Evolutionary conservation across 1,140 invertebrate species (phyloP).

Genomic region (Leptopilina clavipes): DNA sequence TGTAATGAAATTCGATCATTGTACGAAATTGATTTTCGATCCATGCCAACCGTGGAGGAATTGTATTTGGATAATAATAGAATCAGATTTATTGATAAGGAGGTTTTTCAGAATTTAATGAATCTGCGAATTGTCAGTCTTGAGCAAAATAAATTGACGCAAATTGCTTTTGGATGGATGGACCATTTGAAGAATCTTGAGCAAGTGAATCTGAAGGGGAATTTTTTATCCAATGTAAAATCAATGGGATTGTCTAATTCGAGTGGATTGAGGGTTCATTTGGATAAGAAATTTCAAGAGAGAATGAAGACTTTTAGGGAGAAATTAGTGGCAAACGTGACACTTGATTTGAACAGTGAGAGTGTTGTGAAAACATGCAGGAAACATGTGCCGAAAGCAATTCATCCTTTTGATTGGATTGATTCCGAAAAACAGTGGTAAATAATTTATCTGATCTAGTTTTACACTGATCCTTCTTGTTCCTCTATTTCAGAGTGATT

Average conservation of each 20-base stretch:
- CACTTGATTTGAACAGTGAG: neutral
- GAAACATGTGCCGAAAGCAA: neutral
- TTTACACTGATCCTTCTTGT: no score
- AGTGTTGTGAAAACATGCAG: constrained; percentile 7
- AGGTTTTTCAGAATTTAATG: neutral
- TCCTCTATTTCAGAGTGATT: no score
- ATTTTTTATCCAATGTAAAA: neutral
- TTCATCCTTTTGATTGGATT: constrained; percentile 5
- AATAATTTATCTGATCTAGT: no score
- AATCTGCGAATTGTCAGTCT: neutral
- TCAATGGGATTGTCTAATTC: neutral
- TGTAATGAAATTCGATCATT: constrained; percentile 1
- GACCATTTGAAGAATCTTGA: neutral
- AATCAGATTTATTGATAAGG: neutral
- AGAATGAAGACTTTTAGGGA: neutral
- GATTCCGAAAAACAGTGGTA: no score
- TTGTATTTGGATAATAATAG: constrained; percentile 26
- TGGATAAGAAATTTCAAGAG: neutral
- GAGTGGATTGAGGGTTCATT: neutral
- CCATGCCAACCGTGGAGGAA: neutral
- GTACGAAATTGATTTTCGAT: neutral
- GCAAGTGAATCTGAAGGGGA: constrained; percentile 7
- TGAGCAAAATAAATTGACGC: constrained; percentile 10
- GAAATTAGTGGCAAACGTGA: neutral
- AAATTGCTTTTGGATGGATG: neutral